Base-by-base conservation (phyloP, 2,888 invertebrate species). In the Athalia rosae region DNA sequence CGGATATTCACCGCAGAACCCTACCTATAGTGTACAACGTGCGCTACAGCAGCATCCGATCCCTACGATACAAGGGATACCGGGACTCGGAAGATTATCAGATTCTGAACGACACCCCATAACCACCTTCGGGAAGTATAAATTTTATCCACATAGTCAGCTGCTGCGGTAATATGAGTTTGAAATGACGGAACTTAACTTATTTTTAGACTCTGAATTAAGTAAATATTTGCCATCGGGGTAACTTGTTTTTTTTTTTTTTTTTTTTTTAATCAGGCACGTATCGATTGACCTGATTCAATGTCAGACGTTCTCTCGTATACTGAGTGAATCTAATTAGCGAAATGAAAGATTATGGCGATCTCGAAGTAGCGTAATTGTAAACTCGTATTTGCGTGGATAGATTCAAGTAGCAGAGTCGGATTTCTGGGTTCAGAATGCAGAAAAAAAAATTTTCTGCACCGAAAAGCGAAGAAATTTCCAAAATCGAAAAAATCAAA, bases 261-360 rank as follows among this genome's bases (percentile, higher is more conserved):
- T 5, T 1, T 61, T 61, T 15, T 58, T 56, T 45, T 71, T 71
- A 56, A 56, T 45, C 56, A 71, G 13, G 56, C 56, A 58, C 41
- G 43, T 58, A 71, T 58, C 71, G 13, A 58, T 71, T 71, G 45
- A 13, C 43, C 58, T 58, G 71, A 71, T 71, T 71, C 28, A 28
- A 28, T 71, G 71, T 71, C 50, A 71, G 56, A 28, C 28, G 28
- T 28, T 58, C 71, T 71, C 71, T 58, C 43, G 43, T 28, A 28
- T 28, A 28, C 28, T 28, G 45, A 56, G 71, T 45, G 43, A 50
- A 15, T 71, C 9, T 71, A 71, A 71, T 71, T 45, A 71, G 13
- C 71, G 43, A 71, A 58, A 45, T 58, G 58, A 58, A 43, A 71
- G 56, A 71, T 71, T 43, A 58, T 2, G 28, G 28, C 0, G 28